These are phyloP conservation scores for Petaurus breviceps DNA, from an alignment of 2,113 vertebrate genomes.

Conservation along the genomic window DNA sequence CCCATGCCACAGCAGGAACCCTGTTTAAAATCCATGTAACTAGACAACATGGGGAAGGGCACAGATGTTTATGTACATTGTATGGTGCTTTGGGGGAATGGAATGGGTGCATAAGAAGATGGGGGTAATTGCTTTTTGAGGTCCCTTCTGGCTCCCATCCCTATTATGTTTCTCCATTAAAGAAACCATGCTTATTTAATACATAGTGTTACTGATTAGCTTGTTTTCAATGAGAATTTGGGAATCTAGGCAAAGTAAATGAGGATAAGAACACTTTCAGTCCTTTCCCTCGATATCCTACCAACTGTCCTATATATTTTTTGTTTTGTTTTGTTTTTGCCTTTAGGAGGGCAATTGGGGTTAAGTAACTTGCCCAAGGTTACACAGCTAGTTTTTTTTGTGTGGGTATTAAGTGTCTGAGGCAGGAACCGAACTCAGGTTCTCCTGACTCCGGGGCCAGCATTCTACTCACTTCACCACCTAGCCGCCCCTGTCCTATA, in stretches of 20 bases:
- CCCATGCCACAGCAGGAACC: background rate
- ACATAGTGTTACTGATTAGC: background rate
- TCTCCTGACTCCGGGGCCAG: too few relatives aligned
- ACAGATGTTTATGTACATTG: background rate
- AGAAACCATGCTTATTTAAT: background rate
- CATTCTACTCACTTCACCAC: too few relatives aligned
- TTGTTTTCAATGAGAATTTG: background rate
- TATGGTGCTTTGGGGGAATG: background rate
- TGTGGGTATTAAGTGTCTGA: too few relatives aligned
- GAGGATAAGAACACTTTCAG: background rate
- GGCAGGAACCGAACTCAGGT: too few relatives aligned
- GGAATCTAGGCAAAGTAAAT: background rate
- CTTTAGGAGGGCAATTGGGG: too few relatives aligned
- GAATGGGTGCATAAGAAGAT: background rate
- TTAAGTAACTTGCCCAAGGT: too few relatives aligned
- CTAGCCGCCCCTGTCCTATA: background rate
- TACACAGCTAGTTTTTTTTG: too few relatives aligned
- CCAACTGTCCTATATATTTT: background rate
- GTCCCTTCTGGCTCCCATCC: background rate
- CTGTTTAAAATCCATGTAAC: background rate
- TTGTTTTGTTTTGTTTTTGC: too few relatives aligned
- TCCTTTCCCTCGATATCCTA: background rate
- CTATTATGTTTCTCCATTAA: background rate
- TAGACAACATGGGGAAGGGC: background rate
- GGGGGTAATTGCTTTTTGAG: background rate